Evolutionary conservation across 1,140 invertebrate species (phyloP).

Genomic region (Drosophila ercepeae): DNA sequence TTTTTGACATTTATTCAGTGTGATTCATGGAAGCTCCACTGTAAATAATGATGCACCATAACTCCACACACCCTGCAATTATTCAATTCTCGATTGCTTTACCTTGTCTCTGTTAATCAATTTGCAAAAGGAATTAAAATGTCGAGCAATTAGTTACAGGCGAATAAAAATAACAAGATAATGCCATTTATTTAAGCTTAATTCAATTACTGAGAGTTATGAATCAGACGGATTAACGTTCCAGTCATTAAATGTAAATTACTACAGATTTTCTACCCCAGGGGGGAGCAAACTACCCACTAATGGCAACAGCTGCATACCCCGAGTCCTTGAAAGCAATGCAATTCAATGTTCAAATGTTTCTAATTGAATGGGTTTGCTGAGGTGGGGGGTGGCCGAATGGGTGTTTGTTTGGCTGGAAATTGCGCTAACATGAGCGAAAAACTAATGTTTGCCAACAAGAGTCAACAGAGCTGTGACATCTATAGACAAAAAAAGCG

Average conservation of each 20-base stretch:
- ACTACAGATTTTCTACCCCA: conserved; percentile 16
- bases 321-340: conserved; percentile 16
- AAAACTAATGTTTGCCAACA: conserved; percentile 29
- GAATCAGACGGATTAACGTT: conserved; percentile 7
- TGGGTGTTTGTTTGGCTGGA: background rate
- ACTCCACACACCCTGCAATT: background rate
- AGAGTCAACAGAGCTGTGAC: conserved; percentile 35
- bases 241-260: conserved; percentile 29
- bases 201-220: conserved; percentile 44
- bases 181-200: conserved; percentile 32
- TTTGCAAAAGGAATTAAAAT: conserved; percentile 24
- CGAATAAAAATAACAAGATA: conserved; percentile 18
- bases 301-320: conserved; percentile 31
- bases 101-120: conserved; percentile 6
- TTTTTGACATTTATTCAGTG: background rate
- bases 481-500: conserved; percentile 28
- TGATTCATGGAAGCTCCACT: background rate
- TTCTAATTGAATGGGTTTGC: conserved; percentile 58
- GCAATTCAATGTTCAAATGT: conserved; percentile 51
- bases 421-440: conserved; percentile 30
- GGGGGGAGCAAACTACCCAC: conserved; percentile 21
- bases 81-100: background rate
- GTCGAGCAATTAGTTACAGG: conserved; percentile 21
- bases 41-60: background rate
- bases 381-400: background rate